Evolutionary conservation across 2,888 invertebrate genomes (phyloP).

Genomic region (Atherix ibis): DNA sequence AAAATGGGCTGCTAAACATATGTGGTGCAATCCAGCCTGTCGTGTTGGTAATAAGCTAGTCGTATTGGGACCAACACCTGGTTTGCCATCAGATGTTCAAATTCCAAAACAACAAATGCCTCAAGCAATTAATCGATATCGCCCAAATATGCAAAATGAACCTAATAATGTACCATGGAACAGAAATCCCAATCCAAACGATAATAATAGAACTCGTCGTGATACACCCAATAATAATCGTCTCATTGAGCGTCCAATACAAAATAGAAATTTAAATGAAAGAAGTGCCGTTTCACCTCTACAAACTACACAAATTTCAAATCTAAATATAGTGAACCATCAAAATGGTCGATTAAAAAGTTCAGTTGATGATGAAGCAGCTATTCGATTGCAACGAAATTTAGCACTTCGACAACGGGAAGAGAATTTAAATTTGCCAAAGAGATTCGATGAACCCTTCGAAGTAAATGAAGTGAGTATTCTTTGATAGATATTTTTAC

Average conservation of each 20-base stretch:
- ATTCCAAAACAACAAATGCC: conserved; percentile 26
- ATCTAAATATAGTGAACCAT: too few relatives aligned
- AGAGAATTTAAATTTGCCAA: conserved; percentile 28
- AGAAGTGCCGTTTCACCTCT: conserved; percentile 11
- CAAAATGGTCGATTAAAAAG: conserved; percentile 9
- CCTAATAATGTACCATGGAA: conserved; percentile 5
- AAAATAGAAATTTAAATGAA: conserved; percentile 2
- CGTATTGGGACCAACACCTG: conserved; percentile 38
- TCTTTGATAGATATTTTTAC: too few relatives aligned
- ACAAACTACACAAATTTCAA: conserved; percentile 5
- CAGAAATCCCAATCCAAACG: conserved; percentile 1
- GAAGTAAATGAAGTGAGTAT: conserved; percentile 21
- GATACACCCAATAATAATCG: conserved; percentile 1
- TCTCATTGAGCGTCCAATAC: neutral
- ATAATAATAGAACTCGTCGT: too few relatives aligned
- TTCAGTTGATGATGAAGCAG: conserved; percentile 25
- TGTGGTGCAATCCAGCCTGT: conserved; percentile 91
- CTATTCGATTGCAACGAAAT: conserved; percentile 28
- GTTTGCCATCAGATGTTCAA: conserved; percentile 30
- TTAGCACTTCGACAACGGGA: conserved; percentile 28
- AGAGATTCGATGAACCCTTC: conserved; percentile 28
- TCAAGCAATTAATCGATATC: conserved; percentile 13
- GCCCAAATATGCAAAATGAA: conserved; percentile 5
- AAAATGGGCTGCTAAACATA: conserved; percentile 66
- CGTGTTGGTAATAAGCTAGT: conserved; percentile 60